Percentiles rank a stretch among this genome's conserved stretches.
Conservation (phyloP, 2,113 vertebrate genomes). For the Progne subis region DNA sequence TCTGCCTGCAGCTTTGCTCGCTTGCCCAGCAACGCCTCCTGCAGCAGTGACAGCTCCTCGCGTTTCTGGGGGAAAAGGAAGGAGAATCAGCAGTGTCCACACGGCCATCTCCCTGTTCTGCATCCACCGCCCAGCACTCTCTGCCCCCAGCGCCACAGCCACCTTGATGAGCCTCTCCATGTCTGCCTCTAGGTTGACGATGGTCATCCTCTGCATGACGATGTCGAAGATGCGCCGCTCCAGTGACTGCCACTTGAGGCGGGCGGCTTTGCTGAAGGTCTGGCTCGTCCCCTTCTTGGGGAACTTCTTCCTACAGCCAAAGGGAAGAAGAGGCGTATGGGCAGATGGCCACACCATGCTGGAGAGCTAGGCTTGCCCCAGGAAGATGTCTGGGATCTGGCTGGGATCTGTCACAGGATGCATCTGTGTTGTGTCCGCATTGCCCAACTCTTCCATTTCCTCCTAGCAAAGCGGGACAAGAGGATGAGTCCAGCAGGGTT, state of each 20-base stretch:
- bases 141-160: neutral
- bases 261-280: constrained; percentile 86
- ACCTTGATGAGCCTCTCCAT: constrained; percentile 98
- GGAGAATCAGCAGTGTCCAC: neutral
- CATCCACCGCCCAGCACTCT: neutral
- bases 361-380: neutral
- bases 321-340: neutral
- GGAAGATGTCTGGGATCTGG: neutral
- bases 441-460: neutral
- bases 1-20: constrained; percentile 83
- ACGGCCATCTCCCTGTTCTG: accelerated
- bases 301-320: constrained; percentile 83
- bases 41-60: constrained; percentile 90
- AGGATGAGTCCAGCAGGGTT: neutral
- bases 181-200: constrained; percentile 90
- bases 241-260: constrained; percentile 93
- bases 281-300: constrained; percentile 83
- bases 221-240: constrained; percentile 91
- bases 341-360: accelerated
- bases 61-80: constrained; percentile 83
- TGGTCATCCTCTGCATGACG: constrained; percentile 97
- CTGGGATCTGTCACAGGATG: neutral
- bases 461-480: neutral
- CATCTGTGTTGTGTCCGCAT: neutral
- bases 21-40: constrained; percentile 87